Percentiles rank a stretch among this genome's conserved stretches.
phyloP scores from a whole-genome alignment of 2,113 vertebrate genomes.

The Oncorhynchus gorbuscha region DNA sequence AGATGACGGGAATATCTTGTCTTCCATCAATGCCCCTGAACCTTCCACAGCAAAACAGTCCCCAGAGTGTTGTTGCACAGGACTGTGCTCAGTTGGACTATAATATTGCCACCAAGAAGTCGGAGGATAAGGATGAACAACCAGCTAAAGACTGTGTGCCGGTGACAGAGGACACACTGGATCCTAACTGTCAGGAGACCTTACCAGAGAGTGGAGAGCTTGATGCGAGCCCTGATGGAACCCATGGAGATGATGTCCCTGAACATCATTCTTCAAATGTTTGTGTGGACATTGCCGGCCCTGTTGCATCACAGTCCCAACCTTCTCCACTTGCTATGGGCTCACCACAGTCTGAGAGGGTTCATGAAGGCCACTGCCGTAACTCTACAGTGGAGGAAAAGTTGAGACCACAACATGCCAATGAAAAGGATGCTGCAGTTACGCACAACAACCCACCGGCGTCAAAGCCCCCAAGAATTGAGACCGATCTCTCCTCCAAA shows the following conservation, averaged over 20 bases:
- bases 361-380: background rate
- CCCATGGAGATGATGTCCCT: background rate
- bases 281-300: background rate
- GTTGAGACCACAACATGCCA: background rate
- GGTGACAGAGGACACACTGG: background rate
- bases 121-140: slow-evolving; percentile 1
- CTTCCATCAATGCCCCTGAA: background rate
- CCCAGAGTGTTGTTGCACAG: background rate
- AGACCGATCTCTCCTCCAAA: background rate
- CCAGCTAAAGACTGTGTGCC: background rate
- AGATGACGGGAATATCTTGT: background rate
- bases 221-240: background rate
- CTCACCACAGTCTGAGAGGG: background rate
- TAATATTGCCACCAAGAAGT: background rate
- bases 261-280: too few relatives aligned
- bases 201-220: background rate
- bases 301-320: background rate
- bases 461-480: background rate
- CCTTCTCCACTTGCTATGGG: background rate
- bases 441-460: background rate
- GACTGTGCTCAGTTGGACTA: background rate
- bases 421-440: background rate
- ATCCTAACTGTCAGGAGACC: slow-evolving; percentile 1
- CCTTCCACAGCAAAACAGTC: background rate
- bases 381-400: background rate